Conservation (phyloP, 2,113 vertebrate genomes). For the Pangasianodon gigas region DNA sequence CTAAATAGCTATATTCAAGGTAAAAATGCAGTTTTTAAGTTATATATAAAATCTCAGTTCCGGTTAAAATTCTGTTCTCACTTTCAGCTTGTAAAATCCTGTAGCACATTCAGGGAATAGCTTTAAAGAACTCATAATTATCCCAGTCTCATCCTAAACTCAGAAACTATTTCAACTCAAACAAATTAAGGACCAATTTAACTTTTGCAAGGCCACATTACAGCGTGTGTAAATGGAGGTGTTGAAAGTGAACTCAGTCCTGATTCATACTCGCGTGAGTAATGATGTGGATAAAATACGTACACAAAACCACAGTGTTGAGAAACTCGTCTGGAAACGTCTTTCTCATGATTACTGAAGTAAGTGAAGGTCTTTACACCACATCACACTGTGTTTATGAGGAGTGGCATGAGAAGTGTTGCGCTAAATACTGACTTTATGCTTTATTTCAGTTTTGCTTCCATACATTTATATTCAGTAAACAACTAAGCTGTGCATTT, state of each 20-base stretch:
- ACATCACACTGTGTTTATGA: background rate
- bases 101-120: background rate
- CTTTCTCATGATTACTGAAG: background rate
- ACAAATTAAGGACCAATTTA: background rate
- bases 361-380: background rate
- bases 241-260: slow-evolving; percentile 12
- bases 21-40: background rate
- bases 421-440: background rate
- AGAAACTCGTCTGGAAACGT: slow-evolving; percentile 7
- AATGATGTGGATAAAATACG: slow-evolving; percentile 24
- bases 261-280: slow-evolving; percentile 15
- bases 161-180: background rate
- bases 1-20: background rate
- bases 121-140: background rate
- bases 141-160: background rate
- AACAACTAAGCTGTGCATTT: background rate
- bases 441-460: background rate
- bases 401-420: background rate
- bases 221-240: background rate
- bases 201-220: background rate
- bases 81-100: background rate
- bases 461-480: background rate
- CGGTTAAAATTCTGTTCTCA: too few species aligned
- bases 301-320: slow-evolving; percentile 13
- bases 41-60: background rate